Base-by-base conservation (phyloP, 1,140 invertebrate genomes). In the Bursaphelenchus mucronatus region DNA sequence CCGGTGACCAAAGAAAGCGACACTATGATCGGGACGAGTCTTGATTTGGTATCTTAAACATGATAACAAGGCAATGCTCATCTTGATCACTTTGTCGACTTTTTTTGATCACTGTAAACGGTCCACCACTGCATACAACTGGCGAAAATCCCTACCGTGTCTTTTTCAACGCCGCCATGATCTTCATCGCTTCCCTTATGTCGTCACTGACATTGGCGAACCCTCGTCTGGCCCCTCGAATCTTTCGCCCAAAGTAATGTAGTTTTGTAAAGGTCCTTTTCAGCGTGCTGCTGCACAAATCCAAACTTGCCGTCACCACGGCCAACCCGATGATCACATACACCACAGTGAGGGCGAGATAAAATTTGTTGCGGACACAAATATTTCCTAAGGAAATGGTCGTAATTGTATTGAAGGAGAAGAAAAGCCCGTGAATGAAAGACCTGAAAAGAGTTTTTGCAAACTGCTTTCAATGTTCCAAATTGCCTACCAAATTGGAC, bases 331-430 rank as follows among this genome's bases (percentile, higher is more conserved):
- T 80, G 30, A 80, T 81, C 3, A 81, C 79, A 65, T 80, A 80
- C 46, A 75, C 54, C 13, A 80, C 76, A 30, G 62, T 69, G 51
- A 78, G 76, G 13, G 68, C 73, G 13, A 79, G 63, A 66, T 79
- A 79, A 15, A 79, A 56, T 50, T 72, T 71, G 47, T 66, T 81
- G 40, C 57, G 58, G 43, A 81, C 75, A 52, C 71, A 63, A 62
- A 80, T 80, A 50, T 81, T 81, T 44, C 78, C 78, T 21, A 80
- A 61, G 40, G 77, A 71, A 61, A 80, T 80, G 15, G 78, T 80
- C 13, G 78, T 80, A 46, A 79, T 79, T 21, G 79, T 81, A 67
- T 79, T 79, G 72, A 79, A 79, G 0, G 78, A 81, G 61, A 79
- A 79, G 51, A 79, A 79, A 1, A 79, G 65, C 0, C 77, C 77